Base-by-base conservation (phyloP, 1,140 invertebrate genomes). In the Stenopsyche tienmushanensis region DNA sequence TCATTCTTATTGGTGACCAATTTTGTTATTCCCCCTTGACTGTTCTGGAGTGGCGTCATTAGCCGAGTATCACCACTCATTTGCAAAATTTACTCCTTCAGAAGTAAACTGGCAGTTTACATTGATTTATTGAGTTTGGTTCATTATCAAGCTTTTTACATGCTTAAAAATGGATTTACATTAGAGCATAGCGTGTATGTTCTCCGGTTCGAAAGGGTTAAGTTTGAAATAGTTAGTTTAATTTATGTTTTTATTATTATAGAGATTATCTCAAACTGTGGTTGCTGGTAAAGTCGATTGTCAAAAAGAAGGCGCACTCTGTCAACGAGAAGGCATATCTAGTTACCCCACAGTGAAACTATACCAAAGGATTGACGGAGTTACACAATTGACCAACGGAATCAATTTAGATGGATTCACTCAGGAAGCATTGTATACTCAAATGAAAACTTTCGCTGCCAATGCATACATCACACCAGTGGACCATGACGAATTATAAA, bases 291-390 rank as follows among this genome's bases (percentile, higher is more conserved):
- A 65, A 53, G 66, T 71, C 0, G 49, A 71, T 55, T 71, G 69
- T 57, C 65, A 67, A 57, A 67, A 39, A 39, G 65, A 67, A 2
- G 69, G 69, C 15, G 57, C 58, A 20, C 53, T 68, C 13, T 71
- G 69, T 34, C 45, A 53, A 13, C 47, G 58, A 5, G 65, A 71
- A 50, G 17, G 60, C 0, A 66, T 68, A 18, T 18, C 13, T 17
- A 66, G 66, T 13, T 71, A 71, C 47, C 69, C 69, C 10, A 65
- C 69, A 13, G 63, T 71, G 2, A 71, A 68, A 49, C 20, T 71
- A n/a, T 71, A 63, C 50, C 69, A 71, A 59, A 62, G 66, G 50
- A 45, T 66, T 15, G 57, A 71, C 21, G 69, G 66, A 15, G 26
- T 63, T 1, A 71, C 64, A 2, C 66, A 55, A 10, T 9, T 66